Evolutionary conservation across 2,888 invertebrate genomes (phyloP), one percentile per base, ranked within the genome.

Genomic region (Drosophila quinaria): DNA sequence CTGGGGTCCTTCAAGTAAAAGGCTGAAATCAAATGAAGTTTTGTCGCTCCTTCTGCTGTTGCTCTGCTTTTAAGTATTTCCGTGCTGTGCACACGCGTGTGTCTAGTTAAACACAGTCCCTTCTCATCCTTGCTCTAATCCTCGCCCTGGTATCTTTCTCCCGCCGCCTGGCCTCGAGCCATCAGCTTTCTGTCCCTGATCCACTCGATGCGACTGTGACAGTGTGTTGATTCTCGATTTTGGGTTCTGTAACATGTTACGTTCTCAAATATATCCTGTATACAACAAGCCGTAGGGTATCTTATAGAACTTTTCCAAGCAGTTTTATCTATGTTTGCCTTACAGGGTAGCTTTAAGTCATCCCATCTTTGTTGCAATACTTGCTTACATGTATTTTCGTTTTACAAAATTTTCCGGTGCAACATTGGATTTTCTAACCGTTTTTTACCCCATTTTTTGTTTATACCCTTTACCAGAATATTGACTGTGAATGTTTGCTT

Each of bases 141-240:
- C n/a, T 31, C 11, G 11, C n/a, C 39, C 11, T 35, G 42, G 60
- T 46, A 35, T 70, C 71, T 70, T 65, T 64, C 63, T 66, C 58
- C 39, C 67, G 69, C 59, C 69, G 51, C 59, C 62, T 69, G 64
- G 77, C 86, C 80, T 35, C 42, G 25, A 46, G 86, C 80, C 54
- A 67, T 41, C 65, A 63, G 54, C 49, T 17, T 4, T 39, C 39
- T 47, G 39, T 31, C 54, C 17, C 35, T 39, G 55, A 63, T 56
- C 49, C 25, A 41, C 41, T 5, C 11, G 17, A 9, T 9, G 55
- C 37, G 13, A 19, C n/a, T 54, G 25, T 50, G 37, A 35, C 29
- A 60, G 72, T 70, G 71, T 83, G 86, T 73, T 76, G 81, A 83
- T 78, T 80, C 76, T 74, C 50, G 73, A 71, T 75, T 66, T 78